Evolutionary conservation across 2,113 vertebrate genomes (phyloP), one percentile per base, ranked within the genome.

Genomic region (Oophaga pumilio): DNA sequence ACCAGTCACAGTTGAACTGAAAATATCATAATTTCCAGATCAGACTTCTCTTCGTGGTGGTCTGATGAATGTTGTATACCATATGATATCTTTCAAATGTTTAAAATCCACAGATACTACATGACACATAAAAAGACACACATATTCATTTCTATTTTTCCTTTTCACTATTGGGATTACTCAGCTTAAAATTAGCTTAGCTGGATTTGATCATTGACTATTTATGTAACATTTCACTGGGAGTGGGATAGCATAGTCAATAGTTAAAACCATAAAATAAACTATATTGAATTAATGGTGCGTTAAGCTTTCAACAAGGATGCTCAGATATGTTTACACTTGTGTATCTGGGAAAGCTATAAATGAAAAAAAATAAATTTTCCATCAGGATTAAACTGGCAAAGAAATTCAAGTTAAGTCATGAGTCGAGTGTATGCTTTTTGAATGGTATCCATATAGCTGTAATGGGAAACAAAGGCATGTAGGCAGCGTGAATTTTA

Each of bases 71-170:
- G n/a, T 26, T 56, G 13, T 22, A 69, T 14, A 7, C 26, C 2
- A 6, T 13, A 18, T 87, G 78, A 87, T 87, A 50, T 82, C 50
- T 73, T 73, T 78, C 78, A 87, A 87, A 87, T 87, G 86, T 82
- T 52, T n/a, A 60, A 57, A 43, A 56, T 56, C 8, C 8, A n/a
- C 28, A 80, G 24, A 73, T 80, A 66, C 22, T 49, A 22, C 57
- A 66, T 68, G 76, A 80, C 64, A 53, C 52, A 24, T 69, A 26
- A 22, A 43, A 71, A 60, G 15, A 22, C 64, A 53, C 10, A 50
- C 11, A 80, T 26, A 82, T 87, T 80, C 53, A 79, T 49, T 43
- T 43, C 33, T 43, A 43, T 43, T 43, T 69, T 79, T 86, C 60
- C 57, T 71, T 53, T 73, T 87, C 71, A 17, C 78, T 69, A 22